phyloP scores from a whole-genome alignment of 2,113 vertebrate species.

The Chrysochloris asiatica region DNA sequence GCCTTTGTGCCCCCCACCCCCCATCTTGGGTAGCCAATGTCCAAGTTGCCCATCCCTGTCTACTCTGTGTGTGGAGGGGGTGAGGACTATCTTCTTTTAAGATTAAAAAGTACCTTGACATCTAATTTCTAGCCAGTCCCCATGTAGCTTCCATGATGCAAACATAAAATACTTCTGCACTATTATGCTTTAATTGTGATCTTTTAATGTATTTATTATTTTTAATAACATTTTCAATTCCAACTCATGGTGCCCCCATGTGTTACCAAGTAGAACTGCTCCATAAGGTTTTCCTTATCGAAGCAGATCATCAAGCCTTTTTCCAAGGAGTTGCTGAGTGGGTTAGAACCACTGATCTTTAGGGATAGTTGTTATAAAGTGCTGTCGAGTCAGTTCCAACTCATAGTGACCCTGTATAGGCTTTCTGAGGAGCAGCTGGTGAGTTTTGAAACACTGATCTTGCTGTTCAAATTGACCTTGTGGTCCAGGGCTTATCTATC shows the following conservation, averaged over 20 bases:
- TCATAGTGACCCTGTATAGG: too few relatives aligned
- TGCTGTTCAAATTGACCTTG: too few relatives aligned
- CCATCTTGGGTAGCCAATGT: too few relatives aligned
- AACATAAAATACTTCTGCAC: not conserved
- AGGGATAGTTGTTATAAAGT: too few relatives aligned
- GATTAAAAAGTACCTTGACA: too few relatives aligned
- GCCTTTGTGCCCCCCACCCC: too few relatives aligned
- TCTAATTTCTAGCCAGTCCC: not conserved
- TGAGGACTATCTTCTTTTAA: not conserved
- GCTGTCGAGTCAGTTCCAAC: too few relatives aligned
- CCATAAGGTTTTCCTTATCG: not conserved
- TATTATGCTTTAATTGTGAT: not conserved
- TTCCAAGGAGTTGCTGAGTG: not conserved
- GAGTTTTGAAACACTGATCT: too few relatives aligned
- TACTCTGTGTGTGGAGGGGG: too few relatives aligned
- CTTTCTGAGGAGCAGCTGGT: too few relatives aligned
- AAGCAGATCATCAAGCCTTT: not conserved
- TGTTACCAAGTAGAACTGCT: not conserved
- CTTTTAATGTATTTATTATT: not conserved
- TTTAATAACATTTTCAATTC: not conserved
- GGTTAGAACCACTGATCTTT: not conserved
- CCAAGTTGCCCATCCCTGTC: too few relatives aligned
- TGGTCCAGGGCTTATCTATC: too few relatives aligned
- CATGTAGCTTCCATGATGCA: fast-evolving
- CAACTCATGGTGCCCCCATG: not conserved